phyloP scores from a whole-genome alignment of 2,888 invertebrate species.

The Parnassius apollo region DNA sequence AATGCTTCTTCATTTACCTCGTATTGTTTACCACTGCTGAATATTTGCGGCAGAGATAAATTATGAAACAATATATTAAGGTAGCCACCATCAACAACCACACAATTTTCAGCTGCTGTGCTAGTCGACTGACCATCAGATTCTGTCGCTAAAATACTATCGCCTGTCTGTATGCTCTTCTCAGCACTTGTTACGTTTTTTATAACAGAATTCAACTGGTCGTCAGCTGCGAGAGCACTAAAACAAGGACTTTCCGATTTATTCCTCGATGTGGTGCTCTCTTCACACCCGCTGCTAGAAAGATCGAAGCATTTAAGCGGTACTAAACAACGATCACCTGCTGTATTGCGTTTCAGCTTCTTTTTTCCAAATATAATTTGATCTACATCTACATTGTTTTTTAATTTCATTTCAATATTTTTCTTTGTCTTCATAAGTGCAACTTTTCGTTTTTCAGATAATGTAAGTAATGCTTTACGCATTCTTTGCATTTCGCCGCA shows the following conservation, averaged over 20 bases:
- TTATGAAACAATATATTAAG: conserved; percentile 70
- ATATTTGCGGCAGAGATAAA: conserved; percentile 63
- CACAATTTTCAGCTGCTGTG: conserved; percentile 56
- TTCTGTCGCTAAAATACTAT: conserved; percentile 38
- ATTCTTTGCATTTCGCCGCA: conserved; percentile 85
- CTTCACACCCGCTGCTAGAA: conserved; percentile 70
- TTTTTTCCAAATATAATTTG: conserved; percentile 63
- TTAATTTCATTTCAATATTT: conserved; percentile 66
- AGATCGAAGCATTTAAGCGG: conserved; percentile 73
- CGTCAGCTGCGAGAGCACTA: conserved; percentile 12
- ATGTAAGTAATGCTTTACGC: conserved; percentile 66
- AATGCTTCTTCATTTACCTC: conserved; percentile 73
- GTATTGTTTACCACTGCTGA: conserved; percentile 66
- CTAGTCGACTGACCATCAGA: conserved; percentile 41
- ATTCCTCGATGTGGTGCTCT: conserved; percentile 41
- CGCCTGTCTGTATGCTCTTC: conserved; percentile 65
- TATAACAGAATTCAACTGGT: conserved; percentile 26
- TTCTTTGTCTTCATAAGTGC: conserved; percentile 72
- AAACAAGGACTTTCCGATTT: conserved; percentile 28
- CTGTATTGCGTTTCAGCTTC: conserved; percentile 54
- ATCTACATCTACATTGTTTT: conserved; percentile 60
- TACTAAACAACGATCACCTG: conserved; percentile 49
- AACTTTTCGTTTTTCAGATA: conserved; percentile 67
- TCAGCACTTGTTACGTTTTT: conserved; percentile 47
- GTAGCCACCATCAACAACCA: conserved; percentile 68